Conservation (phyloP, 2,888 invertebrate genomes). For the Perithous albicinctus region DNA sequence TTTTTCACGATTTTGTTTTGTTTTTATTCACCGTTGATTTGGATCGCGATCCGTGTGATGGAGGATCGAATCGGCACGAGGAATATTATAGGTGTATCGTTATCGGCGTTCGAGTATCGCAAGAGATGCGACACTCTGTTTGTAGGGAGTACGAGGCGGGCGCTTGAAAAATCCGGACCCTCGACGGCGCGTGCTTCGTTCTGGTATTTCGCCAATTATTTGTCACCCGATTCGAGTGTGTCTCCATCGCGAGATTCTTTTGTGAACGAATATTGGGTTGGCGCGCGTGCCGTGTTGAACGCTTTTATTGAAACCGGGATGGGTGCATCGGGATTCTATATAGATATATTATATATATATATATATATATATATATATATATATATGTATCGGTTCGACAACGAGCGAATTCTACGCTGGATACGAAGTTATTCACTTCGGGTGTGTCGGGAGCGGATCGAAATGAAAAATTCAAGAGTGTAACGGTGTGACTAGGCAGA, state of each 20-base stretch:
- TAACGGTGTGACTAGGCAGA: slow-evolving; percentile 10
- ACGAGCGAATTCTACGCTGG: slow-evolving; percentile 2
- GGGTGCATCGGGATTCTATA: background rate
- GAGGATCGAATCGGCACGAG: slow-evolving; percentile 10
- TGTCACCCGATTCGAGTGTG: slow-evolving; percentile 27
- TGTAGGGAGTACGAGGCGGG: background rate
- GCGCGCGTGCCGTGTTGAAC: background rate
- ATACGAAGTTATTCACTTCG: slow-evolving; percentile 23
- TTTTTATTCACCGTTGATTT: slow-evolving; percentile 29
- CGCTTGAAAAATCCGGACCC: slow-evolving; percentile 17
- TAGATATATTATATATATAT: no score
- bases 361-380: no score
- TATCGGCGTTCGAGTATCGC: background rate
- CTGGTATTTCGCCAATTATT: slow-evolving; percentile 57
- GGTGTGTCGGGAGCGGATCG: background rate
- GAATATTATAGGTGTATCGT: slow-evolving; percentile 6
- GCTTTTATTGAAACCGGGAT: slow-evolving; percentile 49
- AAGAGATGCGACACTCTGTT: background rate
- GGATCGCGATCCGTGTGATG: slow-evolving; percentile 2
- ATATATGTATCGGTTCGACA: background rate
- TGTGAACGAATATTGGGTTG: background rate
- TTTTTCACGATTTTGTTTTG: slow-evolving; percentile 25
- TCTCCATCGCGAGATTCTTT: slow-evolving; percentile 27
- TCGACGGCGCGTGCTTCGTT: background rate
- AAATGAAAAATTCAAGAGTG: slow-evolving; percentile 46